phyloP scores from a whole-genome alignment of 2,113 vertebrate species.

The Austrofundulus limnaeus region DNA sequence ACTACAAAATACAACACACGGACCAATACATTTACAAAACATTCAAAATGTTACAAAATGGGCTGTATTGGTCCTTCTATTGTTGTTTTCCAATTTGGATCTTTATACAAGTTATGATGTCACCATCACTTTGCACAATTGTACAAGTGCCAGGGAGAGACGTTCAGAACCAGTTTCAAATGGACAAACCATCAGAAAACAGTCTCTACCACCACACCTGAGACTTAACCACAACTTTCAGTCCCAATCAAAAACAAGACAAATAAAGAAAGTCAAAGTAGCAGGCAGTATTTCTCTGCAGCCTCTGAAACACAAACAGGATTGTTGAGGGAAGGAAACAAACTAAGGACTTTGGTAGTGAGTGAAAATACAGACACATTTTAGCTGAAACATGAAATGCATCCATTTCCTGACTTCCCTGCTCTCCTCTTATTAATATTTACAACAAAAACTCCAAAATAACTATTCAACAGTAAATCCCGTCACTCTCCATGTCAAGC shows the following conservation, averaged over 20 bases:
- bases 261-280: constrained; percentile 45
- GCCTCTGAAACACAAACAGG: constrained; percentile 62
- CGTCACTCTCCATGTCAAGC: constrained; percentile 61
- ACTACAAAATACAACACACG: constrained; percentile 96
- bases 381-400: constrained; percentile 74
- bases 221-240: constrained; percentile 59
- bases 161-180: constrained; percentile 71
- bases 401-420: constrained; percentile 81
- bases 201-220: constrained; percentile 44
- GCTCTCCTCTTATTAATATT: constrained; percentile 87
- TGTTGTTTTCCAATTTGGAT: constrained; percentile 83
- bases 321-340: constrained; percentile 72
- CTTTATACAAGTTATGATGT: constrained; percentile 84
- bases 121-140: constrained; percentile 83
- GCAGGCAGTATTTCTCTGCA: constrained; percentile 67
- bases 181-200: constrained; percentile 64
- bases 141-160: constrained; percentile 84
- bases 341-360: constrained; percentile 71
- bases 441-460: constrained; percentile 92
- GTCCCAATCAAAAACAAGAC: constrained; percentile 62
- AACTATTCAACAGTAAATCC: constrained; percentile 94
- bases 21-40: constrained; percentile 98
- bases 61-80: constrained; percentile 92
- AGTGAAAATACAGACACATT: constrained; percentile 63
- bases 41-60: constrained; percentile 97